Conservation (phyloP, 2,888 invertebrate genomes). For the Acronicta aceris region DNA sequence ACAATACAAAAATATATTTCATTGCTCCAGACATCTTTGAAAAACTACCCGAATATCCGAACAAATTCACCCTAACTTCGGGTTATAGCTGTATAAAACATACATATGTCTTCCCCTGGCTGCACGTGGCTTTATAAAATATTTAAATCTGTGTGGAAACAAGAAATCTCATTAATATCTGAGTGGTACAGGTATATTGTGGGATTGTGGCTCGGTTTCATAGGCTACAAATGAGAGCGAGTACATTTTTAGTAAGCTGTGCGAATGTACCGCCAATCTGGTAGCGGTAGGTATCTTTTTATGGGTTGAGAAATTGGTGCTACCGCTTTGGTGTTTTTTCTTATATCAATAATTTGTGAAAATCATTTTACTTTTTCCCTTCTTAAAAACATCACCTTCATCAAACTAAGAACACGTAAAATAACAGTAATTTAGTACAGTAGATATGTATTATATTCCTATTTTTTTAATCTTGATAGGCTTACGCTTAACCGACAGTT, state of each 20-base stretch:
- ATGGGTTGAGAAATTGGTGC: slow-evolving; percentile 24
- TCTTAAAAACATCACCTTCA: no score
- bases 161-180: slow-evolving; percentile 68
- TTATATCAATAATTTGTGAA: background rate
- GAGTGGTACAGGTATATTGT: slow-evolving; percentile 52
- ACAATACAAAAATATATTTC: slow-evolving; percentile 44
- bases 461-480: no score
- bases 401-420: no score
- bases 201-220: slow-evolving; percentile 42
- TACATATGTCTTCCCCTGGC: slow-evolving; percentile 59
- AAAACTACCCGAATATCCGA: slow-evolving; percentile 50
- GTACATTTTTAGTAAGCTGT: slow-evolving; percentile 31
- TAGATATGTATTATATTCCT: no score
- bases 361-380: no score
- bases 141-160: slow-evolving; percentile 64
- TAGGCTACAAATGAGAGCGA: slow-evolving; percentile 24
- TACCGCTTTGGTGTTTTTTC: background rate
- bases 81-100: slow-evolving; percentile 63
- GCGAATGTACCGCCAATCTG: slow-evolving; percentile 28
- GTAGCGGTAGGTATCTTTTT: slow-evolving; percentile 27
- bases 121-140: slow-evolving; percentile 66
- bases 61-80: slow-evolving; percentile 59
- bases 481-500: no score
- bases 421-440: no score
- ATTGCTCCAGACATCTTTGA: slow-evolving; percentile 46